Evolutionary conservation across 2,113 vertebrate species (phyloP).

Genomic region (Python bivittatus): DNA sequence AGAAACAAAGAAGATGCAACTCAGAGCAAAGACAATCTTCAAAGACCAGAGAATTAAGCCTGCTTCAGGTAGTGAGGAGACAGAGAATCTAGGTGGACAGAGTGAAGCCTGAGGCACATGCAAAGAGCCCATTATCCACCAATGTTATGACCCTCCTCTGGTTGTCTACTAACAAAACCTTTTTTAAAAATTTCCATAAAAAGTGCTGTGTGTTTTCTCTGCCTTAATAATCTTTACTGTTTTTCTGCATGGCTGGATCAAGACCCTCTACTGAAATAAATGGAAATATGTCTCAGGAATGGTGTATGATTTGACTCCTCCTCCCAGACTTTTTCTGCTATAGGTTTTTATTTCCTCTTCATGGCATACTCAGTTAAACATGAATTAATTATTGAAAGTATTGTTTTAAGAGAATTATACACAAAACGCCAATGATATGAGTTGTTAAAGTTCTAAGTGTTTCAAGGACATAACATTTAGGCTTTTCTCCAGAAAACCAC

Average conservation of each 20-base stretch:
- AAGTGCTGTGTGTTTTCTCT: too few species aligned
- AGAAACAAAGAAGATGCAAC: too few species aligned
- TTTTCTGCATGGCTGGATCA: neutral
- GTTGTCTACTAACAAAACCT: too few species aligned
- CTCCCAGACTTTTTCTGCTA: too few species aligned
- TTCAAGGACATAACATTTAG: neutral
- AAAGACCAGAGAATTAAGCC: too few species aligned
- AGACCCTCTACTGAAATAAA: neutral
- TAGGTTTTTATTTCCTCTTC: neutral
- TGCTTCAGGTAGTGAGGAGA: too few species aligned
- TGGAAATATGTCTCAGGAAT: neutral
- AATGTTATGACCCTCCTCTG: too few species aligned
- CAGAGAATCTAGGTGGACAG: too few species aligned
- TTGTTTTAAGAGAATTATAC: neutral
- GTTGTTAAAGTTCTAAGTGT: neutral
- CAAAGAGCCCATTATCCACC: too few species aligned
- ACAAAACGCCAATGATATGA: neutral
- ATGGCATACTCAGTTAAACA: neutral
- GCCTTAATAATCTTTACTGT: neutral
- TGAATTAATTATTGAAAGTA: neutral
- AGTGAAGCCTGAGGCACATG: too few species aligned
- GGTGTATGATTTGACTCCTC: neutral
- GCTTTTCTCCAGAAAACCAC: constrained; percentile 1
- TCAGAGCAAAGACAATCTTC: too few species aligned
- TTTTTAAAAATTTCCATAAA: too few species aligned